These are phyloP conservation scores for Agapornis canus DNA, from an alignment of 2,797 vertebrate species.

Conservation along the genomic window DNA sequence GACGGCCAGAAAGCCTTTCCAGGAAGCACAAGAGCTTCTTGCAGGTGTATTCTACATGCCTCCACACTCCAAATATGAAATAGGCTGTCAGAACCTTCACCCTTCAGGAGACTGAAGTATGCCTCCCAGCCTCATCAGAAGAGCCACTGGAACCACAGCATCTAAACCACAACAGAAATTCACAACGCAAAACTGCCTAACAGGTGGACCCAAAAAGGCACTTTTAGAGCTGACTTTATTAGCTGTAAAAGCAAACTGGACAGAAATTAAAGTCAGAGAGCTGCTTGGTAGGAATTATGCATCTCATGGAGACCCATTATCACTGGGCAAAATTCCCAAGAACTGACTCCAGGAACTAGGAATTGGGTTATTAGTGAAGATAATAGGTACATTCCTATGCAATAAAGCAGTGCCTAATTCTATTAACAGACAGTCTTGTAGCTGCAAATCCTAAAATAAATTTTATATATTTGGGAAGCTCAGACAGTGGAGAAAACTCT, in stretches of 20 bases:
- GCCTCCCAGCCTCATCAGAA: neutral
- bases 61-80: neutral
- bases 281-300: neutral
- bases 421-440: neutral
- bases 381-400: neutral
- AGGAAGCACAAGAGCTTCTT: neutral
- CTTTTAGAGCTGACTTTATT: neutral
- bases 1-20: neutral
- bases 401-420: neutral
- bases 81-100: neutral
- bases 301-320: neutral
- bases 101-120: neutral
- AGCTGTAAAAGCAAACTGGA: neutral
- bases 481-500: neutral
- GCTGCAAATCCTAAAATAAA: neutral
- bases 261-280: neutral
- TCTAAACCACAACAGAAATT: neutral
- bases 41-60: neutral
- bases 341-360: neutral
- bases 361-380: neutral
- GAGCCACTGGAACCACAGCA: neutral
- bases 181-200: neutral
- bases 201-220: neutral
- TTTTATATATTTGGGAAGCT: neutral
- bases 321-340: neutral